Conservation (phyloP, 2,888 invertebrate genomes). For the Heterodera filipjevi region DNA sequence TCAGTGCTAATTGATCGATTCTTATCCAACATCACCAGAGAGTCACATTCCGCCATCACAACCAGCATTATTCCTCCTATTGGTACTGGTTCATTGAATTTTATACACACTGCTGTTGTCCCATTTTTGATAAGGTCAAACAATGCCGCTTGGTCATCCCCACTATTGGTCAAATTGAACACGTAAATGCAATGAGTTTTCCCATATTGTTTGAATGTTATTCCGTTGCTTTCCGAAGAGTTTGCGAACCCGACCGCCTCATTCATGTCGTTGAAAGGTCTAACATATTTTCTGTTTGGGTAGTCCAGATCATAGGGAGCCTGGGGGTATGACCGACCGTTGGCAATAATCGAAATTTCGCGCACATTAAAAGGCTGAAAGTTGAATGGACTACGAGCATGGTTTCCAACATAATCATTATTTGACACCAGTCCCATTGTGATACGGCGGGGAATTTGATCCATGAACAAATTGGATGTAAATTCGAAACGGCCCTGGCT, state of each 20-base stretch:
- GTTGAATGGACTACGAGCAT: conserved; percentile 13
- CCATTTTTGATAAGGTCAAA: conserved; percentile 26
- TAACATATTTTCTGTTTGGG: conserved; percentile 5
- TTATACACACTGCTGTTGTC: conserved; percentile 9
- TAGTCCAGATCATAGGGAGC: conserved; percentile 19
- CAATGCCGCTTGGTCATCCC: conserved; percentile 24
- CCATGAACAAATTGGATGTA: conserved; percentile 24
- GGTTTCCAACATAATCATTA: not conserved
- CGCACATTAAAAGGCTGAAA: conserved; percentile 23
- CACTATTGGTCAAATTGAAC: conserved; percentile 27
- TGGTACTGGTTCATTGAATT: conserved; percentile 6
- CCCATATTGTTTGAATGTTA: not conserved
- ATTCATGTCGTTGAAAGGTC: conserved; percentile 18
- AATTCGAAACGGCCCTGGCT: conserved; percentile 20
- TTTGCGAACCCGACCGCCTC: conserved; percentile 18
- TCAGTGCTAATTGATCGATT: conserved; percentile 20
- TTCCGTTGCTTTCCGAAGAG: no score
- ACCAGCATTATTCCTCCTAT: conserved; percentile 2
- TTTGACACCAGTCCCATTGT: conserved; percentile 17
- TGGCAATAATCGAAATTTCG: conserved; percentile 13
- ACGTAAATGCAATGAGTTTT: conserved; percentile 15
- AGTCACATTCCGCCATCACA: conserved; percentile 10
- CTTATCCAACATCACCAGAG: conserved; percentile 12
- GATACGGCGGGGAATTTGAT: conserved; percentile 16
- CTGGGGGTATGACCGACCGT: conserved; percentile 8